These are phyloP conservation scores for Buceros bicornis DNA, from an alignment of 2,797 vertebrate species.

Conservation along the genomic window DNA sequence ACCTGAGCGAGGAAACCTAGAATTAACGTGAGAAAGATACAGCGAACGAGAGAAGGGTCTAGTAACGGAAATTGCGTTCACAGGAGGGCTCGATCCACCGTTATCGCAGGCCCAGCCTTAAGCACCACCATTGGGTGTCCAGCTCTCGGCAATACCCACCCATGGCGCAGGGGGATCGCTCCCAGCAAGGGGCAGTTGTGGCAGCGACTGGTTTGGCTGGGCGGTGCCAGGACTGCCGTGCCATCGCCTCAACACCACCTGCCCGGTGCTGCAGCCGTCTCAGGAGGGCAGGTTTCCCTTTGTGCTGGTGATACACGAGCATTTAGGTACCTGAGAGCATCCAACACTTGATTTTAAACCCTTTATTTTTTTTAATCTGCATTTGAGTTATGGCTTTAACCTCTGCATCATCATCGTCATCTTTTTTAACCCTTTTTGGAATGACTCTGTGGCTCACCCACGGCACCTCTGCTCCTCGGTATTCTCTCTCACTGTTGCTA, in stretches of 20 bases:
- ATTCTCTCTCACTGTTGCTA: neutral
- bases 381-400: neutral
- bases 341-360: neutral
- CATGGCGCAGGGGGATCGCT: neutral
- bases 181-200: neutral
- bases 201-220: neutral
- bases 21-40: constrained; percentile 48
- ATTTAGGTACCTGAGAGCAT: neutral
- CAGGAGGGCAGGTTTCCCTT: neutral
- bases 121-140: neutral
- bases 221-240: rapidly evolving
- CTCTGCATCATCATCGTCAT: neutral
- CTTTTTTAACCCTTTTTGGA: constrained; percentile 5
- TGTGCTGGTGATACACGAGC: neutral
- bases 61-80: constrained; percentile 32
- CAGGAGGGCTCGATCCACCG: constrained; percentile 16
- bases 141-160: neutral
- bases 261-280: neutral
- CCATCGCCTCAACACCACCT: neutral
- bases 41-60: neutral
- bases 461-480: neutral
- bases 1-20: neutral
- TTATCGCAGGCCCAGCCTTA: neutral
- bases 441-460: neutral
- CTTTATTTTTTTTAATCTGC: neutral